Conservation (phyloP, 2,888 invertebrate genomes). For the Cryptocephalus primarius region DNA sequence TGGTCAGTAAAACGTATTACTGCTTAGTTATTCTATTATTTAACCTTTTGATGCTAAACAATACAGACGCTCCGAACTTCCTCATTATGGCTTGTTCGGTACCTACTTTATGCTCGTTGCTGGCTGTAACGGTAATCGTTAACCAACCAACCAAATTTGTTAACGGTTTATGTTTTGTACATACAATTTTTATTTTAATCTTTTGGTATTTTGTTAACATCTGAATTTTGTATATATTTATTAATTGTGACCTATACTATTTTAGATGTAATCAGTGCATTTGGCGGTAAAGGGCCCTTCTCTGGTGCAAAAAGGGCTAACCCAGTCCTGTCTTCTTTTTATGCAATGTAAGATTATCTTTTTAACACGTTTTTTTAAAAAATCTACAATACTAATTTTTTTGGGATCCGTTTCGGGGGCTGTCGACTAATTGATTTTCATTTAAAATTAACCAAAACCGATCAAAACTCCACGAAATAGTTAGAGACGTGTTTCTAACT, state of each 20-base stretch:
- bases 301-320: slow-evolving; percentile 38
- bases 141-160: background rate
- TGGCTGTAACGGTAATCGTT: too few species aligned
- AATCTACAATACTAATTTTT: slow-evolving; percentile 19
- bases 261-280: slow-evolving; percentile 83
- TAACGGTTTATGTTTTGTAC: slow-evolving; percentile 1
- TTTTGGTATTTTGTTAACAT: slow-evolving; percentile 4
- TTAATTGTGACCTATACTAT: slow-evolving; percentile 31
- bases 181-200: slow-evolving; percentile 2
- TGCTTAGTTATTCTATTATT: too few species aligned
- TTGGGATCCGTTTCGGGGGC: slow-evolving; percentile 11
- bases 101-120: too few species aligned
- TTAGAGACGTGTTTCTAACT: too few species aligned
- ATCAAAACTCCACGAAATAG: too few species aligned
- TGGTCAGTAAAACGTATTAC: too few species aligned
- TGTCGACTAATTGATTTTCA: background rate
- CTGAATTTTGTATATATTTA: slow-evolving; percentile 15
- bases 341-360: slow-evolving; percentile 34
- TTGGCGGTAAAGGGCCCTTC: slow-evolving; percentile 61
- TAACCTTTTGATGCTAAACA: too few species aligned
- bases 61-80: too few species aligned
- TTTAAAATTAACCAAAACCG: background rate
- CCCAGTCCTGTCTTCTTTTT: slow-evolving; percentile 31
- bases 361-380: slow-evolving; percentile 21
- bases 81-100: too few species aligned